phyloP scores from a whole-genome alignment of 2,888 invertebrate species.

The Xestia rhomboidea region DNA sequence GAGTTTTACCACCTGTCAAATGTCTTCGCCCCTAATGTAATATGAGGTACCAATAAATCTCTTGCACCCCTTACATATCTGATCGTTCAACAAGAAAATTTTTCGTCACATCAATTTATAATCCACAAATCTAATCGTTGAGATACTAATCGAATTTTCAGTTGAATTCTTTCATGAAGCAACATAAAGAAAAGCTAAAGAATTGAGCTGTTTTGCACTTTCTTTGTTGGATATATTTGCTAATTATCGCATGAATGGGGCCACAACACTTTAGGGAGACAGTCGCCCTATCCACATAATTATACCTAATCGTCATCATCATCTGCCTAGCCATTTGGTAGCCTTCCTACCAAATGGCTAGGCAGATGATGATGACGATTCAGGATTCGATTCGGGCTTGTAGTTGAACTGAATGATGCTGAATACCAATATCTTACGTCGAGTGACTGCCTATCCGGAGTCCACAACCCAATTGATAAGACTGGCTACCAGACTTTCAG shows the following conservation, averaged over 20 bases:
- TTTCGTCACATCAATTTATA: conserved; percentile 9
- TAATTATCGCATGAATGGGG: neutral
- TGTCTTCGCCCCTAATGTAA: conserved; percentile 35
- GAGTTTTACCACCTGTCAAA: conserved; percentile 28
- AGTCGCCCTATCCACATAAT: neutral
- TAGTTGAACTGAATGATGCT: neutral
- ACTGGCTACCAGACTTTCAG: neutral
- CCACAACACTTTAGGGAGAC: neutral
- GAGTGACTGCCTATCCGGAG: neutral
- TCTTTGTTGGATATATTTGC: neutral
- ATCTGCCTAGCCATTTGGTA: neutral
- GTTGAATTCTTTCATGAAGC: neutral
- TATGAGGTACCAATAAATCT: conserved; percentile 45
- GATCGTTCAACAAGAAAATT: conserved; percentile 9
- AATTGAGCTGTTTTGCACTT: neutral
- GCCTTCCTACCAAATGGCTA: too few species aligned
- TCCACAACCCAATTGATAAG: neutral
- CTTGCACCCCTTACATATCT: conserved; percentile 24
- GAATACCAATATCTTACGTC: too few species aligned
- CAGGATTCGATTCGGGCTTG: too few species aligned
- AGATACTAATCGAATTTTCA: neutral
- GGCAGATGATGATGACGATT: too few species aligned
- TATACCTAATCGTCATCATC: neutral
- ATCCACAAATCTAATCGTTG: neutral
- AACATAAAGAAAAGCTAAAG: neutral